These are phyloP conservation scores for Drosophila yooni DNA, from an alignment of 2,888 invertebrate species.

Conservation along the genomic window DNA sequence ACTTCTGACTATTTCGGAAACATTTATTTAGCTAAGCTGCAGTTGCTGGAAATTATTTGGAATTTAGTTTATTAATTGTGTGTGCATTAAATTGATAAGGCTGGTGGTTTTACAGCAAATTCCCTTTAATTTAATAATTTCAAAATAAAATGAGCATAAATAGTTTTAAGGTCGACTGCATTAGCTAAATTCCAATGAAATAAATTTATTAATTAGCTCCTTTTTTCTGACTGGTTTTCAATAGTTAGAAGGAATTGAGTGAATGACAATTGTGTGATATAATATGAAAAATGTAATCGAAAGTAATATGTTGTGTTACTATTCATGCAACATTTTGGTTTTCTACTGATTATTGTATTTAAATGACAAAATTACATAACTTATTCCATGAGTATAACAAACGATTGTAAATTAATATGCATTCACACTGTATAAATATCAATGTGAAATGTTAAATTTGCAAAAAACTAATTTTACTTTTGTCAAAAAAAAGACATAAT, in stretches of 20 bases:
- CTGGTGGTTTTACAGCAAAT: not conserved
- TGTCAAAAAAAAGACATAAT: constrained; percentile 49
- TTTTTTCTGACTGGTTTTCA: not conserved
- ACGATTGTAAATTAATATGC: constrained; percentile 21
- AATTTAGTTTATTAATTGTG: not conserved
- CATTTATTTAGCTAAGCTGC: constrained; percentile 20
- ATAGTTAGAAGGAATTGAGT: not conserved
- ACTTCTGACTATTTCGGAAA: constrained; percentile 6
- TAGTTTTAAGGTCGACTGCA: not conserved
- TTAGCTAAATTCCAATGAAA: not conserved
- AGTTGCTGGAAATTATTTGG: not conserved
- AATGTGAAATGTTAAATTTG: constrained; percentile 13
- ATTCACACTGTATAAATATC: constrained; percentile 7
- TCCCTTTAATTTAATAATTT: not conserved
- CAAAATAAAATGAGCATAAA: not conserved
- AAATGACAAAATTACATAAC: not conserved
- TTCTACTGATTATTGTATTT: not conserved
- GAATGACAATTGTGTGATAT: no score
- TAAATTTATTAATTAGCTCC: not conserved
- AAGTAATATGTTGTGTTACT: not conserved
- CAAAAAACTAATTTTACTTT: not conserved
- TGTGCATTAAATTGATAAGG: constrained; percentile 1
- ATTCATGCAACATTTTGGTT: not conserved
- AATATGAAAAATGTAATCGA: no score
- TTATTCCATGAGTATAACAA: not conserved